Evolutionary conservation across 1,140 invertebrate genomes (phyloP).

Genomic region (Metaphire vulgaris): DNA sequence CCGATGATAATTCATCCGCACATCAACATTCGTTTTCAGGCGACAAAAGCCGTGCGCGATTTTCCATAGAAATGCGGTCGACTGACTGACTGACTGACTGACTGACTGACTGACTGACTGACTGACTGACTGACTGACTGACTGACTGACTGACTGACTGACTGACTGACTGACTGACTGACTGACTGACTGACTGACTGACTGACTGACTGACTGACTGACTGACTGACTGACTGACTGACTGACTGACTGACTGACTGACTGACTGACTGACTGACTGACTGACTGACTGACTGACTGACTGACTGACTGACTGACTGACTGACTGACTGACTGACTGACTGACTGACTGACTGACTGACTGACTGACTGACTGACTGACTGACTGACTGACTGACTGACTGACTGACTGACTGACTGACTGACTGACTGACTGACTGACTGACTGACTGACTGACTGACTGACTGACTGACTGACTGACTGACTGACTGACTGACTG

Average conservation of each 20-base stretch:
- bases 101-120: conserved; percentile 1
- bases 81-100: conserved; percentile 1
- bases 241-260: not conserved
- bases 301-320: not conserved
- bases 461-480: not conserved
- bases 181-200: conserved; percentile 1
- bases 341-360: not conserved
- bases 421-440: not conserved
- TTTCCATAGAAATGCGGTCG: no score
- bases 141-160: conserved; percentile 1
- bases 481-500: not conserved
- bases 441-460: not conserved
- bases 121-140: conserved; percentile 1
- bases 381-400: not conserved
- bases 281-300: not conserved
- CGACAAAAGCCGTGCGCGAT: no score
- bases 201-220: not conserved
- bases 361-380: not conserved
- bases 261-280: not conserved
- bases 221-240: not conserved
- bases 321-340: not conserved
- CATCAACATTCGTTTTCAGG: no score
- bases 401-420: not conserved
- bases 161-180: conserved; percentile 1
- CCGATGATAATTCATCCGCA: no score